Conservation (phyloP, 2,888 invertebrate species). For the Tethea ocularis region DNA sequence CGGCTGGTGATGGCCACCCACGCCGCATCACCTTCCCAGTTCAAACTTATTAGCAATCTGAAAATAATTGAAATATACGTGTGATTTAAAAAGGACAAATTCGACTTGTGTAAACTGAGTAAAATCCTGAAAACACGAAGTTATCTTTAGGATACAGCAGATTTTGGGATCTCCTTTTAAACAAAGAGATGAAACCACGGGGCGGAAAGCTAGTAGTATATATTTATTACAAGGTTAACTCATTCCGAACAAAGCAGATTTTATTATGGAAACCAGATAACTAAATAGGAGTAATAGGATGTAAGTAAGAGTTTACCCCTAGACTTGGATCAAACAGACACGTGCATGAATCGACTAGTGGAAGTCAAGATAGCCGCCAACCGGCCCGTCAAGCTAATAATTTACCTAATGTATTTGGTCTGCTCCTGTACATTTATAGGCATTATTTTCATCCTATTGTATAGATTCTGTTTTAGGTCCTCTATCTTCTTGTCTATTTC, state of each 20-base stretch:
- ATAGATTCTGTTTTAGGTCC: constrained; percentile 90
- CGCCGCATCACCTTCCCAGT: constrained; percentile 93
- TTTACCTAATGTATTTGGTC: constrained; percentile 94
- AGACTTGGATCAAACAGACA: neutral
- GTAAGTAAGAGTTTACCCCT: no score
- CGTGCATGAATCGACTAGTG: neutral
- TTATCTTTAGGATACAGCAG: neutral
- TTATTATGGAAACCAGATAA: no score
- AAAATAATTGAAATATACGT: constrained; percentile 10
- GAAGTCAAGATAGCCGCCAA: neutral
- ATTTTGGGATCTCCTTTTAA: no score
- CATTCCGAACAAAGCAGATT: no score
- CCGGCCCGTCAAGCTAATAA: constrained; percentile 58
- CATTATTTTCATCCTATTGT: constrained; percentile 93
- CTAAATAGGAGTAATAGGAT: no score
- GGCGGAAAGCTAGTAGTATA: no score
- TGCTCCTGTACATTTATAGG: constrained; percentile 97
- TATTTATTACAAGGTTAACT: no score
- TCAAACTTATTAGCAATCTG: constrained; percentile 73
- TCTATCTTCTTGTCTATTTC: constrained; percentile 96
- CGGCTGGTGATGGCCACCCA: constrained; percentile 97
- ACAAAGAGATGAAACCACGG: no score
- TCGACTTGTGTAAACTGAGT: no score
- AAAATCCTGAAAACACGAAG: no score
- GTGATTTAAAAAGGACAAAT: neutral